Conservation (phyloP, 2,888 invertebrate genomes). For the Sarcophaga carnaria region DNA sequence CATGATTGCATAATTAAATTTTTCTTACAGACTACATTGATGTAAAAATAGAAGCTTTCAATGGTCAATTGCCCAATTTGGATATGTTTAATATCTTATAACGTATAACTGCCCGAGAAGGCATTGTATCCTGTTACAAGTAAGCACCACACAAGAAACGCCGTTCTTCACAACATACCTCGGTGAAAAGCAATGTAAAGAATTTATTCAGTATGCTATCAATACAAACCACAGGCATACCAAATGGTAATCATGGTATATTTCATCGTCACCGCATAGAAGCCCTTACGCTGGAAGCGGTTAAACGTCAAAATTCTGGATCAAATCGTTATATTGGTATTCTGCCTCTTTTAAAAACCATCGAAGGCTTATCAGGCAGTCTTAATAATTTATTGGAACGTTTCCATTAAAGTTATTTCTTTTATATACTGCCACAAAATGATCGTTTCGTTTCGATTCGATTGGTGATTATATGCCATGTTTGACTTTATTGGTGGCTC, state of each 20-base stretch:
- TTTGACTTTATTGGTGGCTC: conserved; percentile 89
- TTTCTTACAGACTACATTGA: conserved; percentile 86
- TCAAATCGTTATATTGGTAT: conserved; percentile 71
- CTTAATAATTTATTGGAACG: conserved; percentile 97
- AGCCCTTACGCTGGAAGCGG: conserved; percentile 91
- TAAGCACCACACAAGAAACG: conserved; percentile 82
- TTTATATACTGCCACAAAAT: conserved; percentile 95
- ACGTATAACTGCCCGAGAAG: conserved; percentile 92
- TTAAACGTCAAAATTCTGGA: conserved; percentile 78
- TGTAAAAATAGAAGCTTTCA: conserved; percentile 94
- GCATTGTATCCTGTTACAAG: conserved; percentile 90
- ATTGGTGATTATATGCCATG: conserved; percentile 96
- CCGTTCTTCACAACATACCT: conserved; percentile 72
- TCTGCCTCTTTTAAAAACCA: conserved; percentile 82
- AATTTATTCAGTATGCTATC: conserved; percentile 91
- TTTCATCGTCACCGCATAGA: conserved; percentile 95
- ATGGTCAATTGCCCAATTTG: conserved; percentile 98
- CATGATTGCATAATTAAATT: background rate
- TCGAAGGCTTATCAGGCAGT: conserved; percentile 96
- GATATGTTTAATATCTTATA: conserved; percentile 97
- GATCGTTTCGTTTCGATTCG: conserved; percentile 90
- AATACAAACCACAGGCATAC: conserved; percentile 93
- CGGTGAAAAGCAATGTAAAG: conserved; percentile 83
- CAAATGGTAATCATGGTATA: conserved; percentile 97
- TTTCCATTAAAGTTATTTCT: conserved; percentile 99